A percentile compares a stretch with the other conserved stretches of the same genome.
Evolutionary conservation across 2,113 vertebrate species (phyloP).

Genomic region (Corythornis vintsioides): DNA sequence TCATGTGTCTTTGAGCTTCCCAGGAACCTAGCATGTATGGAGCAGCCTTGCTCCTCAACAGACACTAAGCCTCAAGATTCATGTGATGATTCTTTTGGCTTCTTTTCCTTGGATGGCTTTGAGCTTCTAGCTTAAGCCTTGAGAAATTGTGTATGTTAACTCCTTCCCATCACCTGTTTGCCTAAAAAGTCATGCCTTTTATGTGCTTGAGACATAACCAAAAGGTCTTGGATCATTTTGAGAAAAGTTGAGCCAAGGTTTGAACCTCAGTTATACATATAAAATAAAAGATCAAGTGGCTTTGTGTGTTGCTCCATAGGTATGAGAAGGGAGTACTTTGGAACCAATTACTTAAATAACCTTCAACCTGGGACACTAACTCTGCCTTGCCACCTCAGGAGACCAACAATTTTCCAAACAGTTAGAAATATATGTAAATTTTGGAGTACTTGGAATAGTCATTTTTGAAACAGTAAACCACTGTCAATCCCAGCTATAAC

Average conservation of each 20-base stretch:
- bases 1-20: not conserved
- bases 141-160: not conserved
- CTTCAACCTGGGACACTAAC: not conserved
- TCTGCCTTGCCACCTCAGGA: not conserved
- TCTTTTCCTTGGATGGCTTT: not conserved
- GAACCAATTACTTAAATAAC: not conserved
- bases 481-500: not conserved
- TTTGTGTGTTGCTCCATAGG: not conserved
- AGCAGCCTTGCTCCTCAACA: not conserved
- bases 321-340: accelerated
- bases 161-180: not conserved
- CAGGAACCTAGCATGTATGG: not conserved
- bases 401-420: not conserved
- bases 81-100: accelerated
- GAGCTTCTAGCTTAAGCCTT: not conserved
- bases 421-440: not conserved
- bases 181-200: not conserved
- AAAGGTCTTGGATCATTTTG: not conserved
- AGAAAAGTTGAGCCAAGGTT: not conserved
- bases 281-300: not conserved
- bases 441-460: not conserved
- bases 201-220: not conserved
- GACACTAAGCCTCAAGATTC: not conserved
- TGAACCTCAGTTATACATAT: not conserved
- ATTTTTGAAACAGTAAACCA: constrained; percentile 3